Evolutionary conservation across 1,140 invertebrate genomes (phyloP).

Genomic region (Dufourea novaeangliae): DNA sequence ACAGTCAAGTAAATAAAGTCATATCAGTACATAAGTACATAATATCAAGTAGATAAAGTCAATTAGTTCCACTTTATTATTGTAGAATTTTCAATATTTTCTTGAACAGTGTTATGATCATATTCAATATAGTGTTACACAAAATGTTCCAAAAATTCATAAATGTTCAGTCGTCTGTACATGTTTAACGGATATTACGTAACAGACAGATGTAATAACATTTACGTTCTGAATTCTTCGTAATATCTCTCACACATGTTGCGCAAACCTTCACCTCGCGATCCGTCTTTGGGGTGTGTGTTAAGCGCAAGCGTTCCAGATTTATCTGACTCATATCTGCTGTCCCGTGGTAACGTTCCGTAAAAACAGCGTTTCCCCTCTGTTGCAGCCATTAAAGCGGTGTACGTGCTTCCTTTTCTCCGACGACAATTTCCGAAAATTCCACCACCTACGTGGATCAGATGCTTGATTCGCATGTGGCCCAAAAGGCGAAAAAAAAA

Average conservation of each 20-base stretch:
- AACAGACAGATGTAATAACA: background rate
- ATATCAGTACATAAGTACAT: too few species aligned
- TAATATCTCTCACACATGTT: slow-evolving; percentile 66
- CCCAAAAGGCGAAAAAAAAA: slow-evolving; percentile 7
- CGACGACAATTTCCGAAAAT: slow-evolving; percentile 73
- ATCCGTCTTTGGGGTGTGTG: slow-evolving; percentile 62
- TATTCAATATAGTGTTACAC: too few species aligned
- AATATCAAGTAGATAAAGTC: too few species aligned
- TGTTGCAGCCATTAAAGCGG: slow-evolving; percentile 70
- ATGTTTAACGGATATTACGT: background rate
- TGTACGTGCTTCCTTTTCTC: slow-evolving; percentile 72
- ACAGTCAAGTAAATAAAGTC: too few species aligned
- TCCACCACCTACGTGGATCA: slow-evolving; percentile 47
- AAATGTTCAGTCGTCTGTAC: background rate
- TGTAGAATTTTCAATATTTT: too few species aligned
- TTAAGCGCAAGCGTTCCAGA: slow-evolving; percentile 74
- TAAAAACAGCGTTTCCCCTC: slow-evolving; percentile 27
- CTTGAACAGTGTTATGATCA: too few species aligned
- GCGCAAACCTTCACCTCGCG: slow-evolving; percentile 51
- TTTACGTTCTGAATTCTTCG: background rate
- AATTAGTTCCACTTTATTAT: too few species aligned
- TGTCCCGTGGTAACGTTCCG: slow-evolving; percentile 45
- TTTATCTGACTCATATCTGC: slow-evolving; percentile 78
- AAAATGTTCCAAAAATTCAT: too few species aligned
- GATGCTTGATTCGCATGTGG: slow-evolving; percentile 38